Evolutionary conservation across 2,113 vertebrate genomes (phyloP).

Genomic region (Oxyruncus cristatus): DNA sequence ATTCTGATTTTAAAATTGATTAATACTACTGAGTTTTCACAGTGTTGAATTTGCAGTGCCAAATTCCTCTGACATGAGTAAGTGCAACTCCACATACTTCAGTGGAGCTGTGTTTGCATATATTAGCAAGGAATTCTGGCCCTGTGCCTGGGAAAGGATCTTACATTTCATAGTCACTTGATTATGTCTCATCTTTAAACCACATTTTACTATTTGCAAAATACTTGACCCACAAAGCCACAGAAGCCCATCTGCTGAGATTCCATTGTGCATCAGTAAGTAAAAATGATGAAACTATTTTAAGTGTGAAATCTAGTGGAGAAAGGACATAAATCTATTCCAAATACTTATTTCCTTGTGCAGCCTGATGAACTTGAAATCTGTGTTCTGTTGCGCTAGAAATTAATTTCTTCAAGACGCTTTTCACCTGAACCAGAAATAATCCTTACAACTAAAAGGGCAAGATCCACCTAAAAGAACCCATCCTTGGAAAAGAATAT

Average conservation of each 20-base stretch:
- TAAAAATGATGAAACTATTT: not conserved
- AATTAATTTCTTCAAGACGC: not conserved
- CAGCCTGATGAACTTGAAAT: not conserved
- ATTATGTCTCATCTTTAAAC: slow-evolving; percentile 56
- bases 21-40: not conserved
- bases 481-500: not conserved
- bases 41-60: not conserved
- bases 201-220: slow-evolving; percentile 58
- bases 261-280: not conserved
- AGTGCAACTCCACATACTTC: not conserved
- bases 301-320: not conserved
- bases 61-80: not conserved
- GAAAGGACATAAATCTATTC: not conserved
- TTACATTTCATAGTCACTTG: slow-evolving; percentile 64
- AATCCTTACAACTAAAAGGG: not conserved
- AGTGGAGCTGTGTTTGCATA: not conserved
- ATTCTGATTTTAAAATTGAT: not conserved
- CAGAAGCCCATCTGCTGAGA: not conserved
- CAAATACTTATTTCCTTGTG: not conserved
- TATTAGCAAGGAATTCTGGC: slow-evolving; percentile 14
- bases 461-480: not conserved
- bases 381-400: not conserved
- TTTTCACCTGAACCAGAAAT: not conserved
- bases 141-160: slow-evolving; percentile 6
- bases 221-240: slow-evolving; percentile 46